A percentile compares a stretch with the other conserved stretches of the same genome.
These are phyloP conservation scores for Stenurella melanura DNA, from an alignment of 2,888 invertebrate genomes.

Conservation along the genomic window DNA sequence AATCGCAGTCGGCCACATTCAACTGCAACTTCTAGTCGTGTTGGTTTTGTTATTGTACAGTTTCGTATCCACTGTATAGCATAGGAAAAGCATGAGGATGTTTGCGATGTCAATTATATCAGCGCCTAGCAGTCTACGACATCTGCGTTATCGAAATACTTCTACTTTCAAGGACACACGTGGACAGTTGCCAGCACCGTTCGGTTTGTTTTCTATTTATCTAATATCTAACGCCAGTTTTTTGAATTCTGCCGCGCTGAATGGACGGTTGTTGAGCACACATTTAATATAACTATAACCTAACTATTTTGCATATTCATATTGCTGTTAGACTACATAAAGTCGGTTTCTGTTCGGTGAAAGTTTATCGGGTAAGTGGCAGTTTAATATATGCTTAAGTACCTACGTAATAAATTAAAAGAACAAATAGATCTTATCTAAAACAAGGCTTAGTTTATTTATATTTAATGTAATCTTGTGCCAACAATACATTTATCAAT, in stretches of 20 bases:
- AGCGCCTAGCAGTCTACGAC: constrained; percentile 31
- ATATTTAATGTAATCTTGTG: neutral
- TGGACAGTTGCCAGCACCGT: constrained; percentile 35
- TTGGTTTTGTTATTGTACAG: neutral
- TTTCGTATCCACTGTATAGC: neutral
- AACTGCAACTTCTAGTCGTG: too few relatives aligned
- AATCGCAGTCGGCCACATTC: too few relatives aligned
- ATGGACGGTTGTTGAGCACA: neutral
- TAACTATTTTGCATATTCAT: constrained; percentile 13
- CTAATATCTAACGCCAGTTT: constrained; percentile 26
- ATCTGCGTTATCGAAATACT: constrained; percentile 33
- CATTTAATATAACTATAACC: constrained; percentile 28
- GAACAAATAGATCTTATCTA: neutral
- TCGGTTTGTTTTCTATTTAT: constrained; percentile 18
- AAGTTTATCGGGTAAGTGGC: constrained; percentile 29
- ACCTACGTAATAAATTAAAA: neutral
- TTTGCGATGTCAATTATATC: neutral
- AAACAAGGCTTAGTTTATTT: neutral
- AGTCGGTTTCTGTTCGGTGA: constrained; percentile 13
- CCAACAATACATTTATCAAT: neutral
- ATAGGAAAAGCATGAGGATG: neutral
- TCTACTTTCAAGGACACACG: constrained; percentile 35
- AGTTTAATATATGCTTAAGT: constrained; percentile 8
- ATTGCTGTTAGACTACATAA: neutral
- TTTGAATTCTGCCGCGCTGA: constrained; percentile 33